Base-by-base conservation (phyloP, 2,888 invertebrate genomes). In the Erebia palarica region DNA sequence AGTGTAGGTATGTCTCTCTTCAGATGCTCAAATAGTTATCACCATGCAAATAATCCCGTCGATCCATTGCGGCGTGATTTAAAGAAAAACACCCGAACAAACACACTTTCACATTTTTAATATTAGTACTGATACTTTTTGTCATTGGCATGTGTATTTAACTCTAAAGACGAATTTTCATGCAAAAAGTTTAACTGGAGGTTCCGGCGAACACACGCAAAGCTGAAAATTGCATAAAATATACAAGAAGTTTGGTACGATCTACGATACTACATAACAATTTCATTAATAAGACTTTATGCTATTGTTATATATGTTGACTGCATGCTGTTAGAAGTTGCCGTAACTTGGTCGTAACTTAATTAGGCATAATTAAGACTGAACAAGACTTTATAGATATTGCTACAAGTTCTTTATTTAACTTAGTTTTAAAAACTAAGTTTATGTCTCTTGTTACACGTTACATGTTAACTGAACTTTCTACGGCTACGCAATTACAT, bases 311-410 rank as follows among this genome's bases (percentile, higher is more conserved):
- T n/a, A n/a, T n/a, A 53, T 16, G n/a, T 53, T n/a, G n/a, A 44
- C 61, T 61, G 16, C 44, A 47, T 47, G 18, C 16, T 44, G n/a
- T 7, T 8, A 59, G 59, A 44, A 61, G 47, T 13, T 61, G 44
- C 61, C 14, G 44, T 61, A 47, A 21, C 60, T 16, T 60, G 58
- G 13, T 16, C 42, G 59, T 59, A 42, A 61, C 16, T 61, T 61
- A 61, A 61, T 61, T 61, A 61, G 9, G 8, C 2, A 42, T 1
- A 14, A 16, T 60, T 60, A 60, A 42, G 42, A 9, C 60, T 42
- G 42, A 44, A 60, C 47, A 21, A 47, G 61, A 61, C 47, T 61
- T 61, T 61, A 61, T 61, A 61, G 49, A 63, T 42, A 61, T 63
- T 63, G 21, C 63, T 61, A 10, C 18, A 44, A 63, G 63, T 14